Percentiles rank a stretch among this genome's conserved stretches.
Conservation (phyloP, 1,140 invertebrate genomes). For the Apis florea region DNA sequence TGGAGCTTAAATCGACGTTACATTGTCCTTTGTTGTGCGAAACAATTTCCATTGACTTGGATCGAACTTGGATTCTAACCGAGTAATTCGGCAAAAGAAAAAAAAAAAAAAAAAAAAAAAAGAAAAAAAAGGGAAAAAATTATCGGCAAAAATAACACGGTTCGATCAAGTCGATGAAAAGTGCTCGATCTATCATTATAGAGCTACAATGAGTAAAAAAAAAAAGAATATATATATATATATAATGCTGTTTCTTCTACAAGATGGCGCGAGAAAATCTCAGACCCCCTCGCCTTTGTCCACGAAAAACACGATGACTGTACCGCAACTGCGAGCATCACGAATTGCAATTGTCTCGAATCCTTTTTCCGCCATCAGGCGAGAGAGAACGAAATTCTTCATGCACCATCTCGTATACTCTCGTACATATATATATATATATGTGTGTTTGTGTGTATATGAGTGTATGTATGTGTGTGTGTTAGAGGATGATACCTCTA, state of each 20-base stretch:
- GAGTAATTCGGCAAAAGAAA: background rate
- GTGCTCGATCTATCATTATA: conserved; percentile 61
- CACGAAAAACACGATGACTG: background rate
- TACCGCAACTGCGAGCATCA: background rate
- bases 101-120: no score
- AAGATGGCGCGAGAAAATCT: conserved; percentile 68
- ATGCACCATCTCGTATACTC: conserved; percentile 56
- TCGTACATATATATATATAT: background rate
- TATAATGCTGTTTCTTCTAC: conserved; percentile 60
- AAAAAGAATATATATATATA: conserved; percentile 20
- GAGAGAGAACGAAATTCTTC: conserved; percentile 56
- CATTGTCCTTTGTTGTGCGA: background rate
- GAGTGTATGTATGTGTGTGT: conserved; percentile 15
- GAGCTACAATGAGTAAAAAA: no score
- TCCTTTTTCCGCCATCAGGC: background rate
- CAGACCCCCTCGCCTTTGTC: conserved; percentile 21
- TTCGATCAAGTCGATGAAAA: conserved; percentile 79
- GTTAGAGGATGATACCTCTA: conserved; percentile 48
- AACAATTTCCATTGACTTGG: conserved; percentile 77
- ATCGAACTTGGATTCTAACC: conserved; percentile 53
- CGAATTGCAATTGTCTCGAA: background rate
- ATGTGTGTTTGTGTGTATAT: no score
- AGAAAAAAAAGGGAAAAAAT: no score
- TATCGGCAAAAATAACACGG: background rate
- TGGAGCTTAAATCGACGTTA: conserved; percentile 32